Base-by-base conservation (phyloP, 2,888 invertebrate species). In the Venustoraphidia nigricollis region DNA sequence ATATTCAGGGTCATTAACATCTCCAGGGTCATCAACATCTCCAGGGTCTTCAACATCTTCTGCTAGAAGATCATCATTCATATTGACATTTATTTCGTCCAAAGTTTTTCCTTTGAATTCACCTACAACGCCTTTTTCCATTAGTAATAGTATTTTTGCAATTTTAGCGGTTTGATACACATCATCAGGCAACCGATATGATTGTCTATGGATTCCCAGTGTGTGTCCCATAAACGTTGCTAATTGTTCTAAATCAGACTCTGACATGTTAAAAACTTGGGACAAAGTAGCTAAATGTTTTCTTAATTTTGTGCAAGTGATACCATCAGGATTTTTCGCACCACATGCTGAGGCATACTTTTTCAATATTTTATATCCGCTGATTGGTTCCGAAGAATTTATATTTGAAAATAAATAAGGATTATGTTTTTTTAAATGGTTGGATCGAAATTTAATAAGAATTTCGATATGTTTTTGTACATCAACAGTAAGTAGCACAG, bases 181-280 rank as follows among this genome's bases (percentile, higher is more conserved):
- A n/a, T n/a, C n/a, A n/a, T n/a, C n/a, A n/a, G n/a, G n/a, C n/a
- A n/a, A n/a, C n/a, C n/a, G n/a, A n/a, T n/a, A n/a, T 38, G 48
- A 50, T 8, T 37, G 14, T 41, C 43, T 37, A 39, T 57, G 57
- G 10, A 58, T 46, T 10, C 51, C 52, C 13, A 46, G 0, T 34
- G 56, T 56, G 42, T 57, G 56, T 3, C 57, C 56, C 53, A 57
- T 58, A 45, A 57, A 58, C 8, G 52, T 50, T 3, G 56, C 50
- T n/a, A 57, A 41, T 42, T 58, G 55, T 45, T 58, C 56, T 2
- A 57, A 34, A 11, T 57, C 56, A 27, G 45, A 51, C 13, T 55
- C 53, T 17, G 50, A 41, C 51, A 57, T 46, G 39, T 48, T 53
- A 27, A 57, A 55, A 3, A 57, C 10, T 51, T 57, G 57, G 1